Evolutionary conservation across 2,113 vertebrate genomes (phyloP).

Genomic region (Redunca redunca): DNA sequence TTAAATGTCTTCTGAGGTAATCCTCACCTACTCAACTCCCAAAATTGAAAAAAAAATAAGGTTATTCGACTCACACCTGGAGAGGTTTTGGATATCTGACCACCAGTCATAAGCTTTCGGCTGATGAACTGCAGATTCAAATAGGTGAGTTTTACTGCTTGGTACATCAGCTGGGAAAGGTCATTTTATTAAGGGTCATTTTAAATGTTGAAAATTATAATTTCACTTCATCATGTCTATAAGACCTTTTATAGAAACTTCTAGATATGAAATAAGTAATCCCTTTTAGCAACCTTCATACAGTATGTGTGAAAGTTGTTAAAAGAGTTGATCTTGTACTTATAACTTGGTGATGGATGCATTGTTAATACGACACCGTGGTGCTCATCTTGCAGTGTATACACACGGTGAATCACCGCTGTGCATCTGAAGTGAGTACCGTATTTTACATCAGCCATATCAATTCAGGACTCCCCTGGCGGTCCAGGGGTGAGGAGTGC

Average conservation of each 20-base stretch:
- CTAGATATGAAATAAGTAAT: neutral
- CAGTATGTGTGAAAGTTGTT: neutral
- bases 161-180: neutral
- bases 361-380: neutral
- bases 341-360: neutral
- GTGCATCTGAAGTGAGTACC: neutral
- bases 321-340: neutral
- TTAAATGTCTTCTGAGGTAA: constrained; percentile 19
- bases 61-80: neutral
- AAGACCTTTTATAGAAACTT: neutral
- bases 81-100: neutral
- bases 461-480: neutral
- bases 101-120: neutral
- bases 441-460: neutral
- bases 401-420: neutral
- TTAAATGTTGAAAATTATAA: neutral
- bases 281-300: neutral
- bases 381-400: neutral
- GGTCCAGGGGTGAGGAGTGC: neutral
- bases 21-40: neutral
- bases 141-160: neutral
- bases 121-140: neutral
- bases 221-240: neutral
- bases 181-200: neutral
- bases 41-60: neutral